Evolutionary conservation across 2,113 vertebrate genomes (phyloP).

Genomic region (Neomonachus schauinslandi): DNA sequence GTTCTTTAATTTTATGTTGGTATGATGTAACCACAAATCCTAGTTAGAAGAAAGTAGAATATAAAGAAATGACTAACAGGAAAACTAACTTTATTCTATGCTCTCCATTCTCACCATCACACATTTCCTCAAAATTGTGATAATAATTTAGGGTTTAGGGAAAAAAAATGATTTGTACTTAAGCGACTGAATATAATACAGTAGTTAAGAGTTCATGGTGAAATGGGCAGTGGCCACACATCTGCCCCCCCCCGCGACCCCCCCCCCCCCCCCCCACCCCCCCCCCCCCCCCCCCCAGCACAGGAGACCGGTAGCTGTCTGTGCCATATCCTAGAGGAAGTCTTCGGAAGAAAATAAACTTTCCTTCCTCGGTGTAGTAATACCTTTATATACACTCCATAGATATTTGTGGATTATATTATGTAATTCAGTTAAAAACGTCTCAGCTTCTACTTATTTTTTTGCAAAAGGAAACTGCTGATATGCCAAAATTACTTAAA

Average conservation of each 20-base stretch:
- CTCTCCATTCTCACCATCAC: not conserved
- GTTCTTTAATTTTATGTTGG: not conserved
- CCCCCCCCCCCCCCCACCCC: accelerated
- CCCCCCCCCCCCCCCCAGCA: accelerated
- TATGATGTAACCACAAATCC: not conserved
- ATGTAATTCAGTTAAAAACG: not conserved
- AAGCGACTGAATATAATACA: not conserved
- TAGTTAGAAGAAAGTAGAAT: not conserved
- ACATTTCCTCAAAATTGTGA: not conserved
- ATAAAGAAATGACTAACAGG: not conserved
- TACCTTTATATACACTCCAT: not conserved
- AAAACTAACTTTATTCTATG: not conserved
- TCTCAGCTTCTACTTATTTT: not conserved
- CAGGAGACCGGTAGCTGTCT: not conserved
- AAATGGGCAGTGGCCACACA: not conserved
- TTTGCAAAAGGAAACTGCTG: not conserved
- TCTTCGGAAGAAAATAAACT: not conserved
- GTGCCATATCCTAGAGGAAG: not conserved
- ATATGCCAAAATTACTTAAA: not conserved
- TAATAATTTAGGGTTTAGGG: not conserved
- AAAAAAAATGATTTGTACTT: not conserved
- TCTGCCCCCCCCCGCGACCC: accelerated
- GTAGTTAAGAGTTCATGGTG: not conserved
- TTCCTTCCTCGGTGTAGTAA: not conserved
- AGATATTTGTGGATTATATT: not conserved